These are phyloP conservation scores for Nannospalax galili DNA, from an alignment of 2,113 vertebrate species.

Conservation along the genomic window DNA sequence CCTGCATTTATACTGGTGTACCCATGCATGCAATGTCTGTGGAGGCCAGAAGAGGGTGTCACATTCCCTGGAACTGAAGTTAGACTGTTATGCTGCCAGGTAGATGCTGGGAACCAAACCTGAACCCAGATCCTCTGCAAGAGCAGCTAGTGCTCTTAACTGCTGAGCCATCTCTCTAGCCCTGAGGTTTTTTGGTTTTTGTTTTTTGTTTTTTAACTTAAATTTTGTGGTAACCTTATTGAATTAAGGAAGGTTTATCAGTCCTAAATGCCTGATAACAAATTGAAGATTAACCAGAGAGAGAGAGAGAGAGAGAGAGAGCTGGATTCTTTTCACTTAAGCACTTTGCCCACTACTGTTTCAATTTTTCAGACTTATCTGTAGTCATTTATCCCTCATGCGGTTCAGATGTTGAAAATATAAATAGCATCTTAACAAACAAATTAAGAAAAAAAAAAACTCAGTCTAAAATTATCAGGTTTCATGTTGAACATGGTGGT, in stretches of 20 bases:
- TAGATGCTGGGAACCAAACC: too few species aligned
- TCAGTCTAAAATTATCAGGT: too few species aligned
- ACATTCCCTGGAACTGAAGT: too few species aligned
- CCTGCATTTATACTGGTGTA: too few species aligned
- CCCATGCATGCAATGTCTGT: too few species aligned
- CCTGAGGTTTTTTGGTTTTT: too few species aligned
- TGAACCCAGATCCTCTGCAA: too few species aligned
- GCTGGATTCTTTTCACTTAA: not conserved
- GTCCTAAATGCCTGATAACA: not conserved
- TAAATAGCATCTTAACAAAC: not conserved
- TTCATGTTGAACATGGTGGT: not conserved
- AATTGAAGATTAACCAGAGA: not conserved
- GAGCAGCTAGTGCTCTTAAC: too few species aligned
- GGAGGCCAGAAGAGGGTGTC: too few species aligned
- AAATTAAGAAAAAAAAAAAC: not conserved
- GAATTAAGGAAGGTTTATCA: slow-evolving; percentile 21
- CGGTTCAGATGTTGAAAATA: not conserved
- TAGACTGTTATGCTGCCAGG: too few species aligned
- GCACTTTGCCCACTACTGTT: not conserved
- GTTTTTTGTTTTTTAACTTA: too few species aligned
- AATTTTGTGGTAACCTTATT: not conserved
- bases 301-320: not conserved
- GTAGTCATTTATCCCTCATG: not conserved
- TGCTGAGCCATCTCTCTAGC: too few species aligned
- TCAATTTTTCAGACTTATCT: not conserved